Evolutionary conservation across 2,888 invertebrate genomes (phyloP).

Genomic region (Holacanthella duospinosa): DNA sequence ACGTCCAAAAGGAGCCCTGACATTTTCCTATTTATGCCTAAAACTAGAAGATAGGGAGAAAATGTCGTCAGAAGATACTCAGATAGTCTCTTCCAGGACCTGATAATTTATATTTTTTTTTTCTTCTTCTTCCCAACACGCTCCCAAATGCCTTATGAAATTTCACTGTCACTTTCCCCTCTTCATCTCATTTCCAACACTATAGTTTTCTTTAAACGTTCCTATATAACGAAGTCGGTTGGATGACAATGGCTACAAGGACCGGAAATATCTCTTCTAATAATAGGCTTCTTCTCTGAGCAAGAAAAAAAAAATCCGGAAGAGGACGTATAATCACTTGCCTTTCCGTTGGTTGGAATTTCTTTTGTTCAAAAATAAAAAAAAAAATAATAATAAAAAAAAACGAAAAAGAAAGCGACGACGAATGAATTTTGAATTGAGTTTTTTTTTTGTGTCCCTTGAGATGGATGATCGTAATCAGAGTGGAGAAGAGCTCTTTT

Average conservation of each 20-base stretch:
- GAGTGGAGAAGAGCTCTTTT: not conserved
- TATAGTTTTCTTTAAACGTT: not conserved
- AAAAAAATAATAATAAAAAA: no score
- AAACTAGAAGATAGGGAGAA: no score
- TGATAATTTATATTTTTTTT: slow-evolving; percentile 32
- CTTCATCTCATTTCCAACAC: not conserved
- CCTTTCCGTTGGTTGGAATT: not conserved
- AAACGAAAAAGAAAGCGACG: not conserved
- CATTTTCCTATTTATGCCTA: slow-evolving; percentile 19
- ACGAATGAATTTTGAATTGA: not conserved
- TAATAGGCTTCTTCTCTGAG: not conserved
- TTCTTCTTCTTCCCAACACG: no score
- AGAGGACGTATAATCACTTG: not conserved
- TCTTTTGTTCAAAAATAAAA: no score
- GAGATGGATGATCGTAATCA: slow-evolving; percentile 13
- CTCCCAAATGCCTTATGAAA: slow-evolving; percentile 23
- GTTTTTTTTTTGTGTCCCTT: not conserved
- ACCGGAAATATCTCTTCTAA: not conserved
- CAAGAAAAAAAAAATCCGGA: not conserved
- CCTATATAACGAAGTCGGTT: not conserved
- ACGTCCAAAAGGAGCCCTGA: slow-evolving; percentile 19
- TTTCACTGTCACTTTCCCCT: slow-evolving; percentile 24
- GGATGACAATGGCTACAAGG: not conserved
- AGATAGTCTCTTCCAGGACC: not conserved
- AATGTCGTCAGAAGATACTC: no score